These are phyloP conservation scores for Zaprionus ornatus DNA, from an alignment of 1,140 invertebrate species.

Conservation along the genomic window DNA sequence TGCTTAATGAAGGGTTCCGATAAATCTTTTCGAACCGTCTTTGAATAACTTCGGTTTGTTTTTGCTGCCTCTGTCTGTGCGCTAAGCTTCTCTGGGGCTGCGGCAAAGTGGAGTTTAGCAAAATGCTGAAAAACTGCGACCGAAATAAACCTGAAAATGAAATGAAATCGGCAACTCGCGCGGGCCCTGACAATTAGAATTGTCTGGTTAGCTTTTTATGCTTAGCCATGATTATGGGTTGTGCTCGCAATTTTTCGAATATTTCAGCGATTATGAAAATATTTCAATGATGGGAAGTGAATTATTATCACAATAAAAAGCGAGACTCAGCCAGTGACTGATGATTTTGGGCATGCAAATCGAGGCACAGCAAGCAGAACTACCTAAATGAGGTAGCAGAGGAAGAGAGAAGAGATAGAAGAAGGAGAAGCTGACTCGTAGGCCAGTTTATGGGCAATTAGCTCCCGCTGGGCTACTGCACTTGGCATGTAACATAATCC, in stretches of 20 bases:
- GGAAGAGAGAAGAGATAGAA: not conserved
- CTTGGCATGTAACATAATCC: not conserved
- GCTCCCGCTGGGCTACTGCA: slow-evolving; percentile 2
- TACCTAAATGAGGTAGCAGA: not conserved
- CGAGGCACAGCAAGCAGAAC: not conserved
- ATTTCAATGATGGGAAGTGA: slow-evolving; percentile 76
- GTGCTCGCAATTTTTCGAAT: slow-evolving; percentile 51
- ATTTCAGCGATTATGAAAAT: slow-evolving; percentile 68
- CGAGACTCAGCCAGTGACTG: not conserved
- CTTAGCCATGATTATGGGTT: slow-evolving; percentile 75
- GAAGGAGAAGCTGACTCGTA: not conserved
- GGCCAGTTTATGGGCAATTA: not conserved
- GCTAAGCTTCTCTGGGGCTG: not conserved
- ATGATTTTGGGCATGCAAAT: slow-evolving; percentile 59
- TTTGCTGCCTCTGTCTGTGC: slow-evolving; percentile 6
- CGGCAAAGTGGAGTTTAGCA: slow-evolving; percentile 68
- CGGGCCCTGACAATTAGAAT: slow-evolving; percentile 73
- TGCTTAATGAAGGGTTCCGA: slow-evolving; percentile 74
- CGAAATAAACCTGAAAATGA: slow-evolving; percentile 35
- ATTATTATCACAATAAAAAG: slow-evolving; percentile 46
- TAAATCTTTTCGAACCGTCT: slow-evolving; percentile 32
- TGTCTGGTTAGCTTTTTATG: slow-evolving; percentile 74
- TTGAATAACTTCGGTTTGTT: slow-evolving; percentile 37
- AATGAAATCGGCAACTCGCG: slow-evolving; percentile 27
- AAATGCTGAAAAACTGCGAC: slow-evolving; percentile 79